Base-by-base conservation (phyloP, 1,140 invertebrate species). In the Chionoecetes opilio region DNA sequence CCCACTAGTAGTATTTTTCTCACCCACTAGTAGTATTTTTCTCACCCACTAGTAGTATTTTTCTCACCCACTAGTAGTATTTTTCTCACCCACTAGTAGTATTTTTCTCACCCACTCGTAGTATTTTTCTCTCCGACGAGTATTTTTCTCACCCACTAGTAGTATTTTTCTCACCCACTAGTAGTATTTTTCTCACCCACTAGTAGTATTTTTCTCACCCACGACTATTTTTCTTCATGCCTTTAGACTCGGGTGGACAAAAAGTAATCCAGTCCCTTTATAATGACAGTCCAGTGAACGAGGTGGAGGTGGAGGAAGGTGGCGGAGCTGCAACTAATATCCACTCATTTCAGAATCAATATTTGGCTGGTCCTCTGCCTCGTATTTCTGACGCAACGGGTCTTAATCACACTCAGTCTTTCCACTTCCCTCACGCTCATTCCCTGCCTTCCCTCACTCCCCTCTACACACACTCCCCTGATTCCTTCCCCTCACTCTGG, bases 321-420 rank as follows among this genome's bases (percentile, higher is more conserved):
- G 2, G 84, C 32, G 92, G 34, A 38, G 37, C 29, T 31, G 84
- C 6, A 35, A 87, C 29, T 93, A 34, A 93, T 93, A 85, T 46
- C 38, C 82, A 93, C 84, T 93, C 92, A 87, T 93, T 93, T 86
- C 34, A 34, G 37, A 85, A 93, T 93, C 92, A 87, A 93, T 93
- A 93, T 85, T 87, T 87, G 92, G 84, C 92, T 46, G 32, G 37
- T 53, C 31, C 84, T 21, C 41, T n/a, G 29, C 21, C 37, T 84
- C 92, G 41, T 93, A 93, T 93, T 85, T 93, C 92, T 53, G n/a
- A 38, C 82, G 37, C n/a, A n/a, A 85, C 75, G 26, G 75, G 14
- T 46, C 84, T 87, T 53, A 34, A 85, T 93, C 92, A 46, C 92
- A 17, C 35, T 14, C 82, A 31, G 35, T 41, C 92, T 82, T 75